Evolutionary conservation across 2,113 vertebrate species (phyloP), one percentile per base, ranked within the genome.

Genomic region (Phodopus roborovskii): DNA sequence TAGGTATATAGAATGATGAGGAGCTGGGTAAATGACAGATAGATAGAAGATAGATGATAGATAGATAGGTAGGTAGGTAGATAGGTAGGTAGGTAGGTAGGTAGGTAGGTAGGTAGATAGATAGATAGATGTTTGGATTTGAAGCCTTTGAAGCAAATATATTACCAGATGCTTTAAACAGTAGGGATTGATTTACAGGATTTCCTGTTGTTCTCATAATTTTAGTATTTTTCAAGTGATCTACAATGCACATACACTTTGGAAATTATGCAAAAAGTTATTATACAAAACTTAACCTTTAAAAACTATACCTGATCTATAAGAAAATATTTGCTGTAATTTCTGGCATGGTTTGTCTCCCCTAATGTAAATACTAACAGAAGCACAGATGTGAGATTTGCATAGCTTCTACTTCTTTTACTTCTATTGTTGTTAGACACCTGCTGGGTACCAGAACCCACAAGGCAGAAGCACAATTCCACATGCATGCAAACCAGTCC

Each of bases 201-300:
- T 62, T 81, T 77, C 26, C n/a, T 39, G 74, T 48, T 70, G n/a
- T 39, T 60, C 30, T 86, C 42, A 33, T 42, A 88, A 93, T 83
- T 87, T 68, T 70, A 68, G 13, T 58, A 7, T 42, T 83, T 77
- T 58, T 62, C 62, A 85, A 68, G 68, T 81, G 19, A 77, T 85
- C 10, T 45, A 68, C 39, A 79, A 93, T 60, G 7, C 2, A 45
- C 22, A 66, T 50, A 73, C 5, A 64, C 20, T 66, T 93, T 79
- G 33, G 42, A 74, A 91, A 88, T 73, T 22, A 50, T 45, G 19
- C 82, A 50, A 26, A 48, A 48, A n/a, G 45, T 56, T 71, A 60
- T 33, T 66, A 36, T 82, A 42, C 36, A 84, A 95, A 92, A 92
- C 39, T 48, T 73, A 85, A 58, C 56, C 64, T 93, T 36, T 36